Percentiles rank a stretch among this genome's conserved stretches.
Conservation (phyloP, 2,888 invertebrate genomes). For the Bimastos eiseni region DNA sequence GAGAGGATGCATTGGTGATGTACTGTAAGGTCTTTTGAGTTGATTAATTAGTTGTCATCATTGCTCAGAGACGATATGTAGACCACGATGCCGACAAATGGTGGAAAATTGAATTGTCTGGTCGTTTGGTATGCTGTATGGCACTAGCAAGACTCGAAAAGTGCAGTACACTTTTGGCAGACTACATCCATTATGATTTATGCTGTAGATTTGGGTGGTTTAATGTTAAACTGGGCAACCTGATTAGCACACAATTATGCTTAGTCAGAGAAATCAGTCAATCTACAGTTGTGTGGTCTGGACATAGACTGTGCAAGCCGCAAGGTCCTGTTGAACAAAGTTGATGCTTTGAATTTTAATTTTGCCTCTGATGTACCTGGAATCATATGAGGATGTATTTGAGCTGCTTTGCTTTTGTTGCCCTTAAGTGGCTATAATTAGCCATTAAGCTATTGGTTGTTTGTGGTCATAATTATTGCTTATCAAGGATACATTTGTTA, state of each 20-base stretch:
- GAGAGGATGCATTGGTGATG: not conserved
- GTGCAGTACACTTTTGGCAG: not conserved
- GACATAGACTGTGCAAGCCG: not conserved
- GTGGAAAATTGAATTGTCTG: not conserved
- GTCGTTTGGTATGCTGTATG: not conserved
- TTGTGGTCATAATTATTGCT: not conserved
- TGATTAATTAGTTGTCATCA: not conserved
- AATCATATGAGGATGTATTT: not conserved
- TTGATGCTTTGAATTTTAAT: not conserved
- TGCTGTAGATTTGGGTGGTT: not conserved
- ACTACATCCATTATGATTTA: not conserved
- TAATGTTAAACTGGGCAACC: not conserved
- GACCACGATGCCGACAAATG: not conserved
- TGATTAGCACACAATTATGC: not conserved
- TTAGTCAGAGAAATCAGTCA: not conserved
- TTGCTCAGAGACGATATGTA: not conserved
- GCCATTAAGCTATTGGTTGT: not conserved
- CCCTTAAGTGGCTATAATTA: not conserved
- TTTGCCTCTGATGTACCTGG: not conserved
- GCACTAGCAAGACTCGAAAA: not conserved
- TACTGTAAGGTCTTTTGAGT: not conserved
- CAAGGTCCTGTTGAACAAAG: not conserved
- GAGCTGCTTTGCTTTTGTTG: not conserved
- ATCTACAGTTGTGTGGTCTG: not conserved
- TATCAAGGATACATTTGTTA: not conserved